Evolutionary conservation across 2,888 invertebrate genomes (phyloP), one percentile per base, ranked within the genome.

Genomic region (Leptura quadrifasciata): DNA sequence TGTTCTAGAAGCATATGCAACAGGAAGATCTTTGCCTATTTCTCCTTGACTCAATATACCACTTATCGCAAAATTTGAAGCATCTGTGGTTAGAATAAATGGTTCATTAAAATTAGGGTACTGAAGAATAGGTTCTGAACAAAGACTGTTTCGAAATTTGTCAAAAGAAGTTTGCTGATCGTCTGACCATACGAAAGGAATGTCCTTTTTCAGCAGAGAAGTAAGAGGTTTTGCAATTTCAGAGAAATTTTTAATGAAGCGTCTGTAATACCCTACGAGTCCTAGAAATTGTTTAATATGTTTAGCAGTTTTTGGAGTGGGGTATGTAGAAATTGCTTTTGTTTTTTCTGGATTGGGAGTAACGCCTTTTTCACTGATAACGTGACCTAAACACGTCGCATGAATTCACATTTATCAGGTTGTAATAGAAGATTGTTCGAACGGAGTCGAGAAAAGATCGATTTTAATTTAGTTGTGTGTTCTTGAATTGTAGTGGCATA

Each of bases 361-460:
- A 0, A 88, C 83, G 18, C 86, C 87, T 65, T 88, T 84, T 21
- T 74, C 82, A 0, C 85, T 83, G 0, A 89, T 86, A 1, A 77
- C 21, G 87, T 83, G 88, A 1, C 89, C 88, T 27, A 89, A 70
- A 72, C 86, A 20, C 79, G 76, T n/a, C 82, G 70, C 6, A 87
- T 72, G 47, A 88, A 88, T 81, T 87, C 85, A 54, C 85, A 85
- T 77, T 87, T 87, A 21, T 88, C 87, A 0, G 84, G 72, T 71
- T 79, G 77, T 2, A 79, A 35, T 12, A 75, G 20, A 27, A 77
- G 73, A 20, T 17, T 17, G 82, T 79, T 87, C 83, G 81, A n/a
- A 18, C 79, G 61, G 3, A 88, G 75, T 39, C 85, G 73, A 0
- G 39, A 20, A 24, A 58, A 21, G 12, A 84, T 85, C 70, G 76